Conservation (phyloP, 1,140 invertebrate species). For the Hestina assimilis region DNA sequence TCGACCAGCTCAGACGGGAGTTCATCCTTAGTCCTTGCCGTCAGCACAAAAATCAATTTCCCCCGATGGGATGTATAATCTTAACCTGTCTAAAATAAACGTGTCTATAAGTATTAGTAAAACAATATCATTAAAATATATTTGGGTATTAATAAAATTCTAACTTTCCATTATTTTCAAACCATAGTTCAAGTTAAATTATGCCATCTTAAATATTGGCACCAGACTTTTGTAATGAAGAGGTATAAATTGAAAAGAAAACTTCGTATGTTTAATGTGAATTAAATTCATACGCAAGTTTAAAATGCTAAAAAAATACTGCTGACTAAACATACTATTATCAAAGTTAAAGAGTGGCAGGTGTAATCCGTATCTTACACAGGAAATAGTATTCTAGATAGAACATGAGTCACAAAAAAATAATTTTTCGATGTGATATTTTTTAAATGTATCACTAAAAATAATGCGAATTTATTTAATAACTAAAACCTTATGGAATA, state of each 20-base stretch:
- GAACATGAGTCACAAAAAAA: constrained; percentile 5
- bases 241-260: not conserved
- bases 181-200: constrained; percentile 25
- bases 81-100: constrained; percentile 38
- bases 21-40: not conserved
- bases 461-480: constrained; percentile 19
- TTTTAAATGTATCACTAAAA: constrained; percentile 15
- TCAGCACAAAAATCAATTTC: constrained; percentile 1
- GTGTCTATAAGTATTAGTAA: constrained; percentile 55
- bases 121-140: constrained; percentile 56
- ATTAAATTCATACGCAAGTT: constrained; percentile 8
- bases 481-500: constrained; percentile 53
- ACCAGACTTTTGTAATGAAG: not conserved
- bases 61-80: constrained; percentile 5
- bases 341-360: not conserved
- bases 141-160: constrained; percentile 42
- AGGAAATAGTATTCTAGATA: not conserved
- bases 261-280: not conserved
- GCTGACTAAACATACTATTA: constrained; percentile 21
- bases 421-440: constrained; percentile 30
- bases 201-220: constrained; percentile 21
- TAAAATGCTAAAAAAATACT: constrained; percentile 28
- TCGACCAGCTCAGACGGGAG: not conserved
- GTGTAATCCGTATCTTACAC: not conserved
- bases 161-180: constrained; percentile 33